Evolutionary conservation across 1,140 invertebrate species (phyloP).

Genomic region (Bombus turneri): DNA sequence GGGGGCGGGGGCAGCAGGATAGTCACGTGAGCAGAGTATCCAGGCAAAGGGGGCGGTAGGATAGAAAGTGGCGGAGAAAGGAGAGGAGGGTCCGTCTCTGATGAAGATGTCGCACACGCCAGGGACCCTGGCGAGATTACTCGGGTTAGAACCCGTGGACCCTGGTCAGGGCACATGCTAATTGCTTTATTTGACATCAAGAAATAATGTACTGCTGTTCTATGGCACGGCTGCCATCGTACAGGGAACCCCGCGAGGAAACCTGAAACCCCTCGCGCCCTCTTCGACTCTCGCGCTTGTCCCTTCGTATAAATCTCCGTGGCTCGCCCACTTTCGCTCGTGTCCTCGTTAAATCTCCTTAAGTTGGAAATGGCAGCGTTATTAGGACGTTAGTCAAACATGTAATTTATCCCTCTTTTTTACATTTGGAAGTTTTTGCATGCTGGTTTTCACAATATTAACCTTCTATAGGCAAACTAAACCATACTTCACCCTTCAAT

Average conservation of each 20-base stretch:
- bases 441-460: too few relatives aligned
- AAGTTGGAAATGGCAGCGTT: not conserved
- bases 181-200: constrained; percentile 84
- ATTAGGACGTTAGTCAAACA: constrained; percentile 6
- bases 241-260: constrained; percentile 58
- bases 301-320: constrained; percentile 58
- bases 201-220: constrained; percentile 80
- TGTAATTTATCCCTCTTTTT: too few relatives aligned
- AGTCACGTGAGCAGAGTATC: constrained; percentile 57
- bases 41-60: constrained; percentile 41
- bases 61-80: constrained; percentile 60
- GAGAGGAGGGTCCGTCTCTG: constrained; percentile 71
- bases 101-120: constrained; percentile 83
- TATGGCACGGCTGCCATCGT: constrained; percentile 54
- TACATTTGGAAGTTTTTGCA: too few relatives aligned
- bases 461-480: too few relatives aligned
- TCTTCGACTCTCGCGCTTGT: constrained; percentile 42
- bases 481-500: too few relatives aligned
- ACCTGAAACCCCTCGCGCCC: constrained; percentile 56
- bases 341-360: constrained; percentile 33
- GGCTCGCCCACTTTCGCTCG: not conserved
- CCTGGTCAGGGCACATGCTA: constrained; percentile 82
- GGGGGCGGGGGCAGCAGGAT: constrained; percentile 25
- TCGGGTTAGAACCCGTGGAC: constrained; percentile 74
- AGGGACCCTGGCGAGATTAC: constrained; percentile 81